Conservation (phyloP, 2,888 invertebrate species). For the Cylloceria caligata region DNA sequence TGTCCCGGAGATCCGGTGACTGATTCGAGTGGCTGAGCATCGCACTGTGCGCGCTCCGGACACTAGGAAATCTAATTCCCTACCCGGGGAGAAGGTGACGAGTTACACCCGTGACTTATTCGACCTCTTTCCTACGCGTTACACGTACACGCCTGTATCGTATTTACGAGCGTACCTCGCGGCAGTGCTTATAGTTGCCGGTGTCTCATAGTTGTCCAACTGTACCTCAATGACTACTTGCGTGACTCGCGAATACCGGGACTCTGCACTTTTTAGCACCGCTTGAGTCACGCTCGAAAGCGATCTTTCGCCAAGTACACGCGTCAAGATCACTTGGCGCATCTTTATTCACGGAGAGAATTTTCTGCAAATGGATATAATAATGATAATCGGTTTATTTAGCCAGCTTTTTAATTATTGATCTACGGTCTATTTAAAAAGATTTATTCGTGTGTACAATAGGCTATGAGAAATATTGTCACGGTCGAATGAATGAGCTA, state of each 20-base stretch:
- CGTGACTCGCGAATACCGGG: constrained; percentile 40
- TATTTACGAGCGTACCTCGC: background rate
- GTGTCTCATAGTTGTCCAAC: constrained; percentile 1
- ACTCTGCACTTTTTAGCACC: constrained; percentile 21
- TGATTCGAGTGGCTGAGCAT: constrained; percentile 66
- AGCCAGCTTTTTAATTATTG: no score
- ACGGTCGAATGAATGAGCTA: no score
- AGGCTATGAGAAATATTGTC: no score
- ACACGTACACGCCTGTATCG: constrained; percentile 25
- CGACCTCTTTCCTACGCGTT: constrained; percentile 29
- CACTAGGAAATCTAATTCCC: constrained; percentile 65
- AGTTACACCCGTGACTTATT: constrained; percentile 45
- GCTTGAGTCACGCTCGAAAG: constrained; percentile 50
- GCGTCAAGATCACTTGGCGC: background rate
- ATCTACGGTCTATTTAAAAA: no score
- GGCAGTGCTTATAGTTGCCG: background rate
- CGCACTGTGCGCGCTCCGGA: constrained; percentile 44
- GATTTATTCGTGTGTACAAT: no score
- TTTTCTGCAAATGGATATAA: no score
- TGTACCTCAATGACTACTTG: constrained; percentile 34
- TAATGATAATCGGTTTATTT: no score
- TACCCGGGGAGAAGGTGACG: constrained; percentile 54
- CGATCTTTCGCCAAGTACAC: constrained; percentile 45
- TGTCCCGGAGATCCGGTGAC: constrained; percentile 67
- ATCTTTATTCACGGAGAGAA: no score